phyloP scores from a whole-genome alignment of 2,888 invertebrate genomes.

The Diadegma fenestrale region DNA sequence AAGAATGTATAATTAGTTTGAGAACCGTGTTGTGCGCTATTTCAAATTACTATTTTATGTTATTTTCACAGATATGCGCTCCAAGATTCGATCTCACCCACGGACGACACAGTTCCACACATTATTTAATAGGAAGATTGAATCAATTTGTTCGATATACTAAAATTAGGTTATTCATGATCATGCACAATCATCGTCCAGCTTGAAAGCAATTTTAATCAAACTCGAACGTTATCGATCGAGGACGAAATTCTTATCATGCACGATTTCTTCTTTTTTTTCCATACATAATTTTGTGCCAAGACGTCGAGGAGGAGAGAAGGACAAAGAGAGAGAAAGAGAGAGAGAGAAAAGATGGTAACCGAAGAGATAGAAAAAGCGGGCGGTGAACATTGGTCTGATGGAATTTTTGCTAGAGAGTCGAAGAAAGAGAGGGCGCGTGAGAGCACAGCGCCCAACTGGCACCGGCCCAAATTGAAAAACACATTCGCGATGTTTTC shows the following conservation, averaged over 20 bases:
- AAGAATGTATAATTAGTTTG: constrained; percentile 64
- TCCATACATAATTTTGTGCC: constrained; percentile 54
- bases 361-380: constrained; percentile 40
- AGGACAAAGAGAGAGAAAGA: constrained; percentile 42
- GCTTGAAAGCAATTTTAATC: constrained; percentile 55
- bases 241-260: constrained; percentile 35
- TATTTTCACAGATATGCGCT: constrained; percentile 29
- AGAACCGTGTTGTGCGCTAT: constrained; percentile 51
- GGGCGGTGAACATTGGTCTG: constrained; percentile 52
- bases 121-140: not conserved
- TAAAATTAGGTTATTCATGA: constrained; percentile 37
- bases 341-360: constrained; percentile 15
- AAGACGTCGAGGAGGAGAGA: constrained; percentile 51
- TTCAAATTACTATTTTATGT: constrained; percentile 59
- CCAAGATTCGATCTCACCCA: constrained; percentile 4
- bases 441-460: constrained; percentile 75
- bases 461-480: constrained; percentile 84
- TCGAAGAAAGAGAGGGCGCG: constrained; percentile 70
- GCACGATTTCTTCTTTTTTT: constrained; percentile 29
- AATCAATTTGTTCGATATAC: not conserved
- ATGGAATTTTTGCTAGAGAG: constrained; percentile 66
- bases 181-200: constrained; percentile 47
- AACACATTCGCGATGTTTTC: constrained; percentile 83
- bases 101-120: constrained; percentile 5
- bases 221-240: constrained; percentile 52